Base-by-base conservation (phyloP, 2,113 vertebrate genomes). In the Corythaixoides concolor region DNA sequence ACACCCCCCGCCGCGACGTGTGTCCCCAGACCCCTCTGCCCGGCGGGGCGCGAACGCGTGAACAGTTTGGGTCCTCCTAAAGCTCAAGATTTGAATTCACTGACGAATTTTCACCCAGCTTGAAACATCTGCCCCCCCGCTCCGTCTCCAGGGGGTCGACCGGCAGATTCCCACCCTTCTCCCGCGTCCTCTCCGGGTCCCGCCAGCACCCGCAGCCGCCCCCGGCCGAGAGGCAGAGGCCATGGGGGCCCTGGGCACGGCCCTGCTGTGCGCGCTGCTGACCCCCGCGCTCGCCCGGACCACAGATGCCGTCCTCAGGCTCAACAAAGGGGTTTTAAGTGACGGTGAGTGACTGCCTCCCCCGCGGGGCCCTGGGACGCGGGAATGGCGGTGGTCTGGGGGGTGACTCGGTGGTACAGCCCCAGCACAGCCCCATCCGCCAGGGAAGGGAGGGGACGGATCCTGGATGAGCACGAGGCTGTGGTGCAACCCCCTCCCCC, bases 281-380 rank as follows among this genome's bases (percentile, higher is more conserved):
- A 43, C 80, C 39, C 87, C 78, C 1, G 12, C 91, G 1, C 60
- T 76, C 1, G 5, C 23, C 26, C 30, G 10, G n/a, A 17, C 56
- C 2, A 80, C 72, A 35, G 96, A 92, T 9, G 93, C 94, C 0
- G 27, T 97, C 50, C 96, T 98, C 83, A 93, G 97, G 77, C 66
- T 98, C 41, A 90, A 16, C 5, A 82, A 97, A 82, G 79, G 77
- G 0, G 78, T 96, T 39, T 41, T 98, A 72, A 92, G 95, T 2
- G 72, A 95, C 3, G 97, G 97, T 98, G 86, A 95, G 97, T 92
- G 16, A 12, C 7, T 33, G 47, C 11, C 21, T 30, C 41, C 23
- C 56, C 4, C 0, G 43, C 0, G 15, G n/a, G 49, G 47, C 17
- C 16, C 39, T 26, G 43, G 56, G 43, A 27, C 3, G 18, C 2